These are phyloP conservation scores for Leptobrachium ailaonicum DNA, from an alignment of 2,113 vertebrate species.

Conservation along the genomic window DNA sequence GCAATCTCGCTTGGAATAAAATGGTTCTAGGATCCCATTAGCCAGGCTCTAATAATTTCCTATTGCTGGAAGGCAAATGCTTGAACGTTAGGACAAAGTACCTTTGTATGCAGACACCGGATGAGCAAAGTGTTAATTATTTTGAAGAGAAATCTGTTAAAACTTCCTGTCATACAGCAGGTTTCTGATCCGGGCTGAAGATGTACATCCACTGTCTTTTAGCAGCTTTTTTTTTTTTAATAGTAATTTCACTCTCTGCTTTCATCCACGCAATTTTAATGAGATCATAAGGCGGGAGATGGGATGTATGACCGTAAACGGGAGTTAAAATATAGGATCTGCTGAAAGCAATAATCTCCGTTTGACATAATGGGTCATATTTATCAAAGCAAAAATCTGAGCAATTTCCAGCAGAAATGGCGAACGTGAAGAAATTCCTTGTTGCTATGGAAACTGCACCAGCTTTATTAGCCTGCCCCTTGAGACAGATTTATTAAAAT, in stretches of 20 bases:
- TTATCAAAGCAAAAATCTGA: too few species aligned
- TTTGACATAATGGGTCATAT: too few species aligned
- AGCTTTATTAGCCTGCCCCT: too few species aligned
- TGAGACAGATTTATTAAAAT: too few species aligned
- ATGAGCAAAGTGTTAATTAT: not conserved
- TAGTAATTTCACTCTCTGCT: not conserved
- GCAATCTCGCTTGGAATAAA: not conserved
- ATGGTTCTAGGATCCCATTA: not conserved
- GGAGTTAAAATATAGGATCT: too few species aligned
- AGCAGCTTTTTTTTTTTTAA: not conserved
- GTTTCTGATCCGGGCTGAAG: conserved; percentile 1
- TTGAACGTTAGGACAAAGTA: not conserved
- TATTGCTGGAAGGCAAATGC: not conserved
- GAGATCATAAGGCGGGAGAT: not conserved
- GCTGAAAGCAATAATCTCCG: too few species aligned
- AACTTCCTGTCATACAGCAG: conserved; percentile 9
- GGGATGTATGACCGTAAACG: too few species aligned
- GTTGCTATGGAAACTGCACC: too few species aligned
- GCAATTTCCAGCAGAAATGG: too few species aligned
- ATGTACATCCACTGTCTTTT: conserved; percentile 16
- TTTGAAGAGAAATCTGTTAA: conserved; percentile 20
- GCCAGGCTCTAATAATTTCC: not conserved
- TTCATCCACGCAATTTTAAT: not conserved
- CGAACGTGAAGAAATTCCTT: too few species aligned
- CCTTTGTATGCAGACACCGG: not conserved